Evolutionary conservation across 1,140 invertebrate species (phyloP), one percentile per base, ranked within the genome.

Genomic region (Eriocheir sinensis): DNA sequence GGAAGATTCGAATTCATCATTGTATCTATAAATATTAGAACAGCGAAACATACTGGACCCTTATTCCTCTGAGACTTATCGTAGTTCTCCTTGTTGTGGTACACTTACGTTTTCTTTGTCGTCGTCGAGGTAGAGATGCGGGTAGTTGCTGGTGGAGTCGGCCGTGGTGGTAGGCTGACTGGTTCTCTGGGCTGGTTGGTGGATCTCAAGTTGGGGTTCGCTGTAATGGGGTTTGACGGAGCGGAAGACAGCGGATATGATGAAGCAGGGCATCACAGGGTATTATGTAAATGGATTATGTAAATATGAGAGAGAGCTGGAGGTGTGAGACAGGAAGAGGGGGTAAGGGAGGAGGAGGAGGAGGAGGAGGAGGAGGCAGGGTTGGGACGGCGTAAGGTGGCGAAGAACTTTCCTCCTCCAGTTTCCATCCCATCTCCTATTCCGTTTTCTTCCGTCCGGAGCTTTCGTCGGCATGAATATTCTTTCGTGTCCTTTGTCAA

Each of bases 241-340:
- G 83, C 34, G 83, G 40, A n/a, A 86, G 83, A 86, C 83, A 86
- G 83, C 83, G 83, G 83, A 86, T 86, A 86, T 86, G 83, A 86
- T 86, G 83, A 86, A 86, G 83, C 83, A 86, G 83, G 40, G 83
- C 83, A 86, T 86, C 83, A 86, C 36, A 86, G 40, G 83, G 83
- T 86, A 86, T 86, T 86, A 86, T 86, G 83, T 86, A 86, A 86
- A 86, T 86, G 83, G 83, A 86, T 86, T 86, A 86, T 86, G 83
- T 86, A 86, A 86, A 86, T 86, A 86, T 41, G 83, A 86, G 83
- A 86, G 83, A 21, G 83, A 86, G 83, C 83, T 86, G 83, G 83
- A 38, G 83, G 40, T 38, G 88, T 41, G 88, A 90, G 88, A 90
- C 40, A 53, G 53, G 0, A 4, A n/a, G 60, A 8, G 60, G 60